Percentiles rank a stretch among this genome's conserved stretches.
Conservation (phyloP, 2,113 vertebrate species). For the Sphaerodactylus townsendi region DNA sequence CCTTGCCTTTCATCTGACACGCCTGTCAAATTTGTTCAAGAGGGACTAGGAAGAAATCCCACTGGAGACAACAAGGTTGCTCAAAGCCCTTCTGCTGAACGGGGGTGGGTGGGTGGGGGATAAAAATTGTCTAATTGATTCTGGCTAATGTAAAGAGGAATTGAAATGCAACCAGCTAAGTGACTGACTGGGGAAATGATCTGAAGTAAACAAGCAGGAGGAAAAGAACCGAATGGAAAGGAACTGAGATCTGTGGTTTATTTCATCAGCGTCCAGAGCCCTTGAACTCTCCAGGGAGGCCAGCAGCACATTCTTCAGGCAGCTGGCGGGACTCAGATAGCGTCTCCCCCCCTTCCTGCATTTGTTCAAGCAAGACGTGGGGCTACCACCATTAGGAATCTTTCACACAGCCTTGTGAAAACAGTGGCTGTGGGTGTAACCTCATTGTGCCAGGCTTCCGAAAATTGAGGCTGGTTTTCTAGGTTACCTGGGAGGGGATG, state of each 20-base stretch:
- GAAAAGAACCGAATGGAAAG: constrained; percentile 25
- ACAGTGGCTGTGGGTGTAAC: constrained; percentile 47
- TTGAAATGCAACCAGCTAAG: neutral
- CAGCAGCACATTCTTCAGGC: constrained; percentile 30
- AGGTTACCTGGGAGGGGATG: constrained; percentile 21
- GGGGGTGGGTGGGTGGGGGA: too few relatives aligned
- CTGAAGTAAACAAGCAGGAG: constrained; percentile 16
- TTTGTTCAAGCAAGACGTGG: constrained; percentile 65
- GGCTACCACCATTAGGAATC: constrained; percentile 63
- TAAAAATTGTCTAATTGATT: neutral
- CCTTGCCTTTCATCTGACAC: neutral
- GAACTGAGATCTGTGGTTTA: neutral
- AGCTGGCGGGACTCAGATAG: constrained; percentile 48
- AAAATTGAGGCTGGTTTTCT: constrained; percentile 38
- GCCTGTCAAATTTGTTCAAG: neutral
- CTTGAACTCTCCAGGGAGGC: constrained; percentile 37
- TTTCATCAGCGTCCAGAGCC: neutral
- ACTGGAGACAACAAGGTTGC: neutral
- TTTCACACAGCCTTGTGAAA: constrained; percentile 21
- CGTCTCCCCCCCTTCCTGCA: constrained; percentile 53
- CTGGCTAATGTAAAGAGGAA: neutral
- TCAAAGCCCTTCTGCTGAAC: neutral
- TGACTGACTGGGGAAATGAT: neutral
- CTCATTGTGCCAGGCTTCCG: constrained; percentile 39
- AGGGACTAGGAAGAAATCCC: neutral